Percentiles rank a stretch among this genome's conserved stretches.
Conservation (phyloP, 2,888 invertebrate species). For the Esperia sulphurella region DNA sequence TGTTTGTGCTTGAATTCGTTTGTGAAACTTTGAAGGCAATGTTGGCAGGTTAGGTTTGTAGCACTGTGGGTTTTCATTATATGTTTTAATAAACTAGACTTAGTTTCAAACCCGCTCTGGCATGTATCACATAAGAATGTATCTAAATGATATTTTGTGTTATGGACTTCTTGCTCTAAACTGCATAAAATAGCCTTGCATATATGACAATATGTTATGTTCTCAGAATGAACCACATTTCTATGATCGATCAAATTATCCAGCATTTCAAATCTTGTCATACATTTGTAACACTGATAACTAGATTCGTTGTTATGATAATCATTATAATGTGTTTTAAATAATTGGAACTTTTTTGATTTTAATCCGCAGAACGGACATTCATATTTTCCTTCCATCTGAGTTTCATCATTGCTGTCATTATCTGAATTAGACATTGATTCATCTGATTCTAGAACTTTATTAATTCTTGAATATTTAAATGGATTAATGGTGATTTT, state of each 20-base stretch:
- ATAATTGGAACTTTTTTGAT: neutral
- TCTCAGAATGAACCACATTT: neutral
- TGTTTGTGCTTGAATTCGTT: neutral
- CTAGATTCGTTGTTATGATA: neutral
- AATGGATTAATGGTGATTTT: neutral
- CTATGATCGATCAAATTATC: constrained; percentile 3
- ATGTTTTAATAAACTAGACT: neutral
- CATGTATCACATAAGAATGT: neutral
- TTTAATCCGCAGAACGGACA: constrained; percentile 2
- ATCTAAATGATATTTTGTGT: neutral
- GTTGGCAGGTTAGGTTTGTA: neutral
- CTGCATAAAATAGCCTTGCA: constrained; percentile 4
- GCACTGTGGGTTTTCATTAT: neutral
- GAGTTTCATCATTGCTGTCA: neutral
- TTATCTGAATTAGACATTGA: neutral
- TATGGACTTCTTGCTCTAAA: neutral
- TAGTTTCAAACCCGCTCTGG: neutral
- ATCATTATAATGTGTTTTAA: neutral
- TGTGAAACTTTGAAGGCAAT: neutral
- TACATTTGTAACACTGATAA: constrained; percentile 1
- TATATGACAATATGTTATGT: neutral
- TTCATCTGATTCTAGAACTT: neutral
- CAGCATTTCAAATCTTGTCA: neutral
- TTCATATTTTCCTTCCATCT: constrained; percentile 3
- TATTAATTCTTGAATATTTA: too few species aligned